A percentile compares a stretch with the other conserved stretches of the same genome.
Conservation (phyloP, 2,113 vertebrate genomes). For the Tychaedon coryphoeus region DNA sequence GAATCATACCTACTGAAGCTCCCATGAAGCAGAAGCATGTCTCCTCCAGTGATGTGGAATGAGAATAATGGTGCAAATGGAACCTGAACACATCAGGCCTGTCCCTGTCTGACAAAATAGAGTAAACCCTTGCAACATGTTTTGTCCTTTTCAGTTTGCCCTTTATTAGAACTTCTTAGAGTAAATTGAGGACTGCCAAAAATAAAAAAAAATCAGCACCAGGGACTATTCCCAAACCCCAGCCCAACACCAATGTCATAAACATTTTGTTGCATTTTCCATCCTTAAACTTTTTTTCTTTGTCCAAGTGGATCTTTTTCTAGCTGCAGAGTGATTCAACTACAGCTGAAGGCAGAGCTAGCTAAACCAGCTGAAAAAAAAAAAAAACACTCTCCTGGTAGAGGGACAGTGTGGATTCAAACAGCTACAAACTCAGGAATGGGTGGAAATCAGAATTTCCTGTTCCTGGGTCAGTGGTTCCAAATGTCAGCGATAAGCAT, state of each 20-base stretch:
- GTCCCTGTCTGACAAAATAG: background rate
- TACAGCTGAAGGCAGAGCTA: background rate
- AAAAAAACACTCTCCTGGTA: background rate
- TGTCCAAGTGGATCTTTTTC: background rate
- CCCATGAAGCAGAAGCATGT: background rate
- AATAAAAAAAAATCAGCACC: background rate
- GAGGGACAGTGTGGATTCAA: background rate
- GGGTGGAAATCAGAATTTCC: background rate
- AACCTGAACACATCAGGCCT: background rate
- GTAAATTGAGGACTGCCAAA: background rate
- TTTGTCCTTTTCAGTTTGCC: background rate
- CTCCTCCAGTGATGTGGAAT: background rate
- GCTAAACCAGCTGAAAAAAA: background rate
- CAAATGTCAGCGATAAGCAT: background rate
- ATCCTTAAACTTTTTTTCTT: background rate
- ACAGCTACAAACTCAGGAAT: background rate
- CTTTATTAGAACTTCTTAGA: background rate
- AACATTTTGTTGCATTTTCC: background rate
- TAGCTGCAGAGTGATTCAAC: background rate
- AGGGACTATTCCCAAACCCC: background rate
- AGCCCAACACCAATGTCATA: background rate
- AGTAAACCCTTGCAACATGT: background rate
- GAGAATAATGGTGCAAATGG: background rate
- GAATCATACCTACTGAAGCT: background rate
- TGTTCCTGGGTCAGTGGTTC: background rate